phyloP scores from a whole-genome alignment of 2,797 vertebrate genomes.

The Octomys mimax region DNA sequence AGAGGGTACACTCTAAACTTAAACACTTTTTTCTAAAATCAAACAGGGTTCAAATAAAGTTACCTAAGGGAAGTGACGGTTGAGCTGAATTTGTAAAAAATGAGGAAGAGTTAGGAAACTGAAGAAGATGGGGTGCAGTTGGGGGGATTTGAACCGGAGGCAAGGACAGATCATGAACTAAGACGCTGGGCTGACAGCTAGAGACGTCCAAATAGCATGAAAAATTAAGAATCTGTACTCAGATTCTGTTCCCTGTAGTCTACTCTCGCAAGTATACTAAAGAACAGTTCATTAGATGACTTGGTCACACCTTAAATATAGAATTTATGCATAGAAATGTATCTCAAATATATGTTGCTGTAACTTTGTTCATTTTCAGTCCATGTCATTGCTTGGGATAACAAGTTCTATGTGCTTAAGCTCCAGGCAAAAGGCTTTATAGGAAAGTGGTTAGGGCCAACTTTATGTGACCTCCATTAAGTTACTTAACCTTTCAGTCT shows the following conservation, averaged over 20 bases:
- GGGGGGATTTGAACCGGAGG: not conserved
- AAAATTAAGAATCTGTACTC: not conserved
- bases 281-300: not conserved
- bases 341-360: not conserved
- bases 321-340: not conserved
- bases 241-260: not conserved
- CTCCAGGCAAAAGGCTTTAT: not conserved
- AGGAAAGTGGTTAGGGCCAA: not conserved
- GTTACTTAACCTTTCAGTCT: not conserved
- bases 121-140: not conserved
- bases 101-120: not conserved
- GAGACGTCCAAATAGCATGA: not conserved
- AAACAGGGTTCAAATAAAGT: not conserved
- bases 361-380: not conserved
- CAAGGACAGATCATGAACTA: not conserved
- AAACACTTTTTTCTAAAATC: constrained; percentile 13
- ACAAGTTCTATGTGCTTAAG: constrained; percentile 24
- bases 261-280: not conserved
- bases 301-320: not conserved
- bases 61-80: not conserved
- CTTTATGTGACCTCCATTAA: not conserved
- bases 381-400: not conserved
- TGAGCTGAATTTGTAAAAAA: constrained; percentile 22
- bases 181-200: not conserved
- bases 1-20: too few relatives aligned